phyloP scores from a whole-genome alignment of 2,797 vertebrate genomes.

The Chelmon rostratus region DNA sequence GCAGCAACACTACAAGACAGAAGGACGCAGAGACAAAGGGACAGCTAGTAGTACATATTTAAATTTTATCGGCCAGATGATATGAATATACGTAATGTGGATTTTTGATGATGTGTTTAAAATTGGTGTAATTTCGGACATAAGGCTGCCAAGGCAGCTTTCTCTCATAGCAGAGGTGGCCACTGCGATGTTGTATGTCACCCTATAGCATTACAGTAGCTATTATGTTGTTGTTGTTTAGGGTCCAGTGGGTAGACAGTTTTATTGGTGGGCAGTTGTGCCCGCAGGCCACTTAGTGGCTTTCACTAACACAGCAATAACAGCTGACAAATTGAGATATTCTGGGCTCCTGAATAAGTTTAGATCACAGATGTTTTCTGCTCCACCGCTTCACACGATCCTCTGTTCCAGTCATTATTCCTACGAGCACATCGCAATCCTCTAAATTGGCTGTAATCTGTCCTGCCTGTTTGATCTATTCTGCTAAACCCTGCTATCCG shows the following conservation, averaged over 20 bases:
- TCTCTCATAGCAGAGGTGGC: background rate
- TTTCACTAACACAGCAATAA: constrained; percentile 54
- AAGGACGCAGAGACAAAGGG: constrained; percentile 51
- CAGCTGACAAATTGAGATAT: constrained; percentile 54
- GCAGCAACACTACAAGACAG: constrained; percentile 63
- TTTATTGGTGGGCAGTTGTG: constrained; percentile 46
- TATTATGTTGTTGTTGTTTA: constrained; percentile 48
- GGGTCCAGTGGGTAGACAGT: constrained; percentile 40
- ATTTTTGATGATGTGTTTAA: constrained; percentile 1
- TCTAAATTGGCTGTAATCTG: constrained; percentile 63
- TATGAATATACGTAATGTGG: background rate
- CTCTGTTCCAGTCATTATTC: constrained; percentile 56
- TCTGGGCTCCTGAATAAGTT: constrained; percentile 56
- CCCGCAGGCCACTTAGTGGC: constrained; percentile 44
- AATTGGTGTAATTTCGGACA: constrained; percentile 1
- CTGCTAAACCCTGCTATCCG: constrained; percentile 18
- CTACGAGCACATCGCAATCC: constrained; percentile 45
- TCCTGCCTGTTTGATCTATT: constrained; percentile 49
- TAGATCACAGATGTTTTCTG: constrained; percentile 59
- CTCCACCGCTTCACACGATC: constrained; percentile 45
- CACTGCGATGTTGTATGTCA: constrained; percentile 10
- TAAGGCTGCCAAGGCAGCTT: background rate
- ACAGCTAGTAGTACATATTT: constrained; percentile 21
- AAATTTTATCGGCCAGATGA: constrained; percentile 1
- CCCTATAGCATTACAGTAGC: constrained; percentile 1